These are phyloP conservation scores for Agonopterix subpropinquella DNA, from an alignment of 2,888 invertebrate species.

Conservation along the genomic window DNA sequence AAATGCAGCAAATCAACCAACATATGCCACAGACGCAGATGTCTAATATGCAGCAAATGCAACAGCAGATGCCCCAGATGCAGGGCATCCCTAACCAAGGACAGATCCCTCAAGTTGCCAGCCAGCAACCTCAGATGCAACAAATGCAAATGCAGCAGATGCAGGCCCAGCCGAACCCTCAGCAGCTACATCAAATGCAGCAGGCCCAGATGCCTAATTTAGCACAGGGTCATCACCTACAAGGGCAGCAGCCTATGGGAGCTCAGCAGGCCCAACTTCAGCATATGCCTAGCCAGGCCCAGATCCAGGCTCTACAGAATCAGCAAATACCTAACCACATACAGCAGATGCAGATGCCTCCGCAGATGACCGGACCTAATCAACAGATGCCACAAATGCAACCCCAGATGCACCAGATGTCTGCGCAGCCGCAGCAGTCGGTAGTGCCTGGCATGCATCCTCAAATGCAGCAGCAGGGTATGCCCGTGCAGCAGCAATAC, in stretches of 20 bases:
- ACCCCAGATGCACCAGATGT: conserved; percentile 67
- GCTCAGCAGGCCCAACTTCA: conserved; percentile 69
- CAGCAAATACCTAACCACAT: conserved; percentile 75
- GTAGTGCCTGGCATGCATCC: conserved; percentile 70
- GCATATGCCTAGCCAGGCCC: conserved; percentile 67
- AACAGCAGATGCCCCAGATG: conserved; percentile 70
- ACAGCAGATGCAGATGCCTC: conserved; percentile 70
- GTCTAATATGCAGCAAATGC: conserved; percentile 68
- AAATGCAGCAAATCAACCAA: conserved; percentile 71
- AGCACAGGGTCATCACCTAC: conserved; percentile 63
- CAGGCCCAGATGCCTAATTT: conserved; percentile 68
- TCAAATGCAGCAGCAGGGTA: conserved; percentile 66
- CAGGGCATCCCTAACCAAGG: conserved; percentile 65
- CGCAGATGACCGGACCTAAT: conserved; percentile 56
- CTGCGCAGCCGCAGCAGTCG: conserved; percentile 68
- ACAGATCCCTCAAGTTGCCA: conserved; percentile 62
- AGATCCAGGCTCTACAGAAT: conserved; percentile 69
- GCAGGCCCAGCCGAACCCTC: conserved; percentile 62
- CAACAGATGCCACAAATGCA: conserved; percentile 73
- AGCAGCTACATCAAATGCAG: conserved; percentile 69
- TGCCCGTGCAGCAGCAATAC: conserved; percentile 72
- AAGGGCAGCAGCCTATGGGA: conserved; percentile 60
- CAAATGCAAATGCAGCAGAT: conserved; percentile 72
- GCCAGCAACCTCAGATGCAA: conserved; percentile 69
- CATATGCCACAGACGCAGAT: conserved; percentile 66